phyloP scores from a whole-genome alignment of 1,140 invertebrate species.

The Diorhabda elongata region DNA sequence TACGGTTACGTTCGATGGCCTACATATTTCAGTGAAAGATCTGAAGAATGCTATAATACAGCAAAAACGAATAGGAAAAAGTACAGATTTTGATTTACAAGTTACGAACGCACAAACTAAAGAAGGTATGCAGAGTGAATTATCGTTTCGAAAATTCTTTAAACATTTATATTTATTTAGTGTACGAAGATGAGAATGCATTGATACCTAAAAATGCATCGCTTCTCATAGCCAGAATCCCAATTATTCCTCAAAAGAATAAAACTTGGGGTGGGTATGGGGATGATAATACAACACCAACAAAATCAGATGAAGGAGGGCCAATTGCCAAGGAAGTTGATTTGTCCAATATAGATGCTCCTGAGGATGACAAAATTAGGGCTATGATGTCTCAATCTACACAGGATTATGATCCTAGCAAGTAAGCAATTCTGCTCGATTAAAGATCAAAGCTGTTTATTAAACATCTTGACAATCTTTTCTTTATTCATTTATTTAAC shows the following conservation, averaged over 20 bases:
- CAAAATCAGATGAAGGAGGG: slow-evolving; percentile 54
- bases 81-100: slow-evolving; percentile 91
- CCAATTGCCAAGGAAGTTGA: slow-evolving; percentile 63
- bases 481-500: too few relatives aligned
- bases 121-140: slow-evolving; percentile 67
- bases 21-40: slow-evolving; percentile 92
- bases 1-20: slow-evolving; percentile 93
- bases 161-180: slow-evolving; percentile 54
- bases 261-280: slow-evolving; percentile 61
- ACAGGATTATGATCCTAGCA: slow-evolving; percentile 93
- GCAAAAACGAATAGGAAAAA: slow-evolving; percentile 91
- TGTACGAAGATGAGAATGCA: slow-evolving; percentile 83
- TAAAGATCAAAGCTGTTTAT: too few relatives aligned
- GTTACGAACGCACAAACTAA: slow-evolving; percentile 97
- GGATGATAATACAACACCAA: slow-evolving; percentile 43
- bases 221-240: slow-evolving; percentile 89
- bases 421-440: slow-evolving; percentile 56
- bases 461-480: too few relatives aligned
- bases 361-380: slow-evolving; percentile 95
- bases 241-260: slow-evolving; percentile 71
- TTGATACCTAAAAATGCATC: slow-evolving; percentile 97
- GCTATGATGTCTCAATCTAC: slow-evolving; percentile 96
- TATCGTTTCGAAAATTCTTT: neutral
- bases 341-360: slow-evolving; percentile 82
- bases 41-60: slow-evolving; percentile 92